Base-by-base conservation (phyloP, 2,888 invertebrate genomes). In the Phyllotreta cruciferae region DNA sequence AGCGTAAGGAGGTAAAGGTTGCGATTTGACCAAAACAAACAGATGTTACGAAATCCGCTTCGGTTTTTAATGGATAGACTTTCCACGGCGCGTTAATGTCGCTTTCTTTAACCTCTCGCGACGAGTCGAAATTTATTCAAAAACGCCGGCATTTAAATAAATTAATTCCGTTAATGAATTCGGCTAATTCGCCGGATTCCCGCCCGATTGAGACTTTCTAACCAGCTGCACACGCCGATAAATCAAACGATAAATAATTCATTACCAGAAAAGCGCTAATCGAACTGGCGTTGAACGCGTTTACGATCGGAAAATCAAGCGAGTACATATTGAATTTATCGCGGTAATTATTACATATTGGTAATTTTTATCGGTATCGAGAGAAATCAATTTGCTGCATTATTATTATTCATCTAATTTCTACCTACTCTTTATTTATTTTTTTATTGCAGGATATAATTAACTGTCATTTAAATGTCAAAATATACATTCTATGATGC, bases 81-180 rank as follows among this genome's bases (percentile, higher is more conserved):
- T 6, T 13, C 7, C 11, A n/a, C 8, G 10, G 4, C 47, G 13
- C 47, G 7, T 47, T 47, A 34, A 35, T n/a, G 13, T 47, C 35
- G 47, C 36, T 52, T 52, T 37, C 37, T 37, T 37, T 10, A 34
- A 6, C 1, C 8, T 13, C 13, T 47, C n/a, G 35, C 14, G 14
- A 47, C 47, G 11, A 35, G 35, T 47, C n/a, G 24, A 24, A 10
- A 37, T 52, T 52, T 52, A 52, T 52, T 52, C 11, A n/a, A 36
- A 52, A 37, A 13, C 37, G 13, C 4, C 6, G 13, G 0, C 50
- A 50, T 3, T 50, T 13, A 38, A 52, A 52, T 52, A 36, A 9
- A 35, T 52, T 52, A 52, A 6, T 4, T 52, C n/a, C 52, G 9
- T 13, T 37, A 36, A 7, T 37, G 37, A 13, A n/a, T 36, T 24